Evolutionary conservation across 2,113 vertebrate genomes (phyloP), one percentile per base, ranked within the genome.

Genomic region (Panthera tigris): DNA sequence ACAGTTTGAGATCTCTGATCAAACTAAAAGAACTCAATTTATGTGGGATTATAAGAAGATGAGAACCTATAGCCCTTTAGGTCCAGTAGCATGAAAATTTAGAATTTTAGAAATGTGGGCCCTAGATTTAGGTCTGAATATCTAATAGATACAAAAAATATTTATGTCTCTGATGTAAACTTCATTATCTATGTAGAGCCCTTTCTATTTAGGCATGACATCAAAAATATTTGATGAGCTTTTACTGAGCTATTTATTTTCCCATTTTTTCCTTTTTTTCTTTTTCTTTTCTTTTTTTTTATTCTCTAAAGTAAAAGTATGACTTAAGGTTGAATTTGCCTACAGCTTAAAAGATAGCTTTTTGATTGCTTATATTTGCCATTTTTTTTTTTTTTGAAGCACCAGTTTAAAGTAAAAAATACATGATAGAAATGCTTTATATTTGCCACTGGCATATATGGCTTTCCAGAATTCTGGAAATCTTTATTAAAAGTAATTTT

Each of bases 41-140:
- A 66, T 4, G 16, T 71, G 39, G 6, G 19, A 91, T 76, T 95
- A 5, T 55, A 69, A 94, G 90, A 93, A 76, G 27, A 50, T 52
- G 33, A 92, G 68, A 96, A 69, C 55, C 18, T 66, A 11, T 1
- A 89, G 23, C 2, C 11, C 10, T 45, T 97, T 94, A 95, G 63
- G 36, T 84, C 13, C 45, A 88, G 39, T 21, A 74, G 36, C 31
- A 66, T 80, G 65, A 89, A 92, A 86, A 89, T 87, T 89, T 92
- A 45, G 10, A 96, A 96, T 83, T 94, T 95, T 83, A 89, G 61
- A 80, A 96, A 78, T 48, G 10, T 95, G 1, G 52, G 29, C 15
- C 25, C 3, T 91, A 14, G 73, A 66, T 89, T 95, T 98, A 82
- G 29, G 16, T 86, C 66, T 95, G 41, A 95, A 94, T 95, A 94